Evolutionary conservation across 2,888 invertebrate genomes (phyloP).

Genomic region (Amaurobius ferox): DNA sequence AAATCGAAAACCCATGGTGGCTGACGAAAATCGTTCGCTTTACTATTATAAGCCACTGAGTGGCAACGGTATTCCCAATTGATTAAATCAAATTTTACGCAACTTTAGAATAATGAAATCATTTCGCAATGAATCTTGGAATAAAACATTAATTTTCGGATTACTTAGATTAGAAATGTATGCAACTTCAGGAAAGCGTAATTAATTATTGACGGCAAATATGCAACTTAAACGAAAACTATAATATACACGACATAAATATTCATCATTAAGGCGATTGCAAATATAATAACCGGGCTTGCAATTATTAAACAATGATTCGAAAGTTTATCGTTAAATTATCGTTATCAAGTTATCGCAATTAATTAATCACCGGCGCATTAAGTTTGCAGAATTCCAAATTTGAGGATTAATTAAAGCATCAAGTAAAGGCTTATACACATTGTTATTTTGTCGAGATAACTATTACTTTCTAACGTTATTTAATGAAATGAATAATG

Average conservation of each 20-base stretch:
- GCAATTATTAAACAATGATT: background rate
- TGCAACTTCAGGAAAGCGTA: background rate
- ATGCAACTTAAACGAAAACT: background rate
- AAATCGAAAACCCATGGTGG: background rate
- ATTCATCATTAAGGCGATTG: background rate
- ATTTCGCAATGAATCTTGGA: background rate
- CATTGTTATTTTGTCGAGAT: background rate
- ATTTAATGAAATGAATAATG: too few species aligned
- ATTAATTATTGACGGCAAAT: slow-evolving; percentile 1
- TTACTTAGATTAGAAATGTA: background rate
- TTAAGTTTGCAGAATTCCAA: background rate
- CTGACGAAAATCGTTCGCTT: background rate
- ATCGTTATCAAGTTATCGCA: background rate
- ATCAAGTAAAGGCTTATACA: background rate
- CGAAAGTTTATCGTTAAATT: background rate
- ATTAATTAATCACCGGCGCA: background rate
- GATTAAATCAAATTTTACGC: background rate
- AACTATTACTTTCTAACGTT: background rate
- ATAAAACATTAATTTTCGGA: background rate
- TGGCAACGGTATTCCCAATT: background rate
- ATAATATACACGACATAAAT: background rate
- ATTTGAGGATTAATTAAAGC: background rate
- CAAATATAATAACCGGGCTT: background rate
- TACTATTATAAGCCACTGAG: background rate
- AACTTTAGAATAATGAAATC: background rate